Evolutionary conservation across 2,797 vertebrate genomes (phyloP), one percentile per base, ranked within the genome.

Genomic region (Cryptoblepharus egeriae): DNA sequence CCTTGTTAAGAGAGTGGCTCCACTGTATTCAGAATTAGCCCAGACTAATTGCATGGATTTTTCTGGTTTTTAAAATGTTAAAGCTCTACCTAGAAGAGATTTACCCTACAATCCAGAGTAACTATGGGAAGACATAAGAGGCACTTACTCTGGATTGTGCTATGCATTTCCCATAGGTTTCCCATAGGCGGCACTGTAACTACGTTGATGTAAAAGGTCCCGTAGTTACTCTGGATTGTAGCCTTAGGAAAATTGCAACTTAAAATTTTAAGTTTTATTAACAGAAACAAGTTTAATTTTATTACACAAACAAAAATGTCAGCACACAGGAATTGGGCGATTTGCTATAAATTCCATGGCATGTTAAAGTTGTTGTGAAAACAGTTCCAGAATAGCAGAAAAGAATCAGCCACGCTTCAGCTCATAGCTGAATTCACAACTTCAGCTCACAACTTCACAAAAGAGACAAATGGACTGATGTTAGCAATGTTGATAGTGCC

Each of bases 381-480:
- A 58, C 9, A 58, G 20, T 9, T 58, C 22, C 3, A 24, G 22
- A 58, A 58, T 24, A 57, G 55, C 55, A 73, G 49, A 30, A 32
- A 18, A 45, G 28, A 32, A 4, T 67, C 13, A 18, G 24, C 61
- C 82, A 83, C 45, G 58, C 72, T 87, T 82, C 83, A 87, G 84
- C 86, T 79, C 73, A 60, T 74, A 78, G 61, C 58, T 87, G 52
- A 77, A 13, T 85, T 85, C 73, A 77, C 39, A 18, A n/a, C 28
- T 32, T 12, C 10, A 8, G 5, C n/a, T n/a, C n/a, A n/a, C n/a
- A n/a, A n/a, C n/a, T n/a, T n/a, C n/a, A n/a, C n/a, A 12, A 11
- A 49, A 3, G 80, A 73, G 68, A 90, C 85, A 85, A 45, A 90
- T 71, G 80, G 80, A 77, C 70, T 80, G 81, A 28, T 32, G 77